Evolutionary conservation across 1,140 invertebrate species (phyloP).

Genomic region (Drosophila kepulauana): DNA sequence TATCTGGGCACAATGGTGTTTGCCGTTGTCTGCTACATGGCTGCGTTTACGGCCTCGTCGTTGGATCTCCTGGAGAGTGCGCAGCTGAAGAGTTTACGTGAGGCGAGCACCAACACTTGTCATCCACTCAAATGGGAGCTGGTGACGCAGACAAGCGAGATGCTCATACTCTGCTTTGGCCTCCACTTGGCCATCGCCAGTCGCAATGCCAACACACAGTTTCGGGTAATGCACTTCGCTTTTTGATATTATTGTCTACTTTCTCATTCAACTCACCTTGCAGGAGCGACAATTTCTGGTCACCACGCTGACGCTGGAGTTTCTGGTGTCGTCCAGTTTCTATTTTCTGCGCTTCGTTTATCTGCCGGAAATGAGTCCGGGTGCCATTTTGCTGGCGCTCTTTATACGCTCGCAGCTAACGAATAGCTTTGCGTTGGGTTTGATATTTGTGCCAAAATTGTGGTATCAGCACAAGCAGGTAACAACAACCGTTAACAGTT

Average conservation of each 20-base stretch:
- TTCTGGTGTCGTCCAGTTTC: conserved; percentile 89
- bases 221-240: conserved; percentile 86
- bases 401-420: conserved; percentile 92
- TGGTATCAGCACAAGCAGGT: conserved; percentile 91
- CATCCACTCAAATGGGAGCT: conserved; percentile 95
- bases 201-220: conserved; percentile 93
- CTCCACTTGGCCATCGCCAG: conserved; percentile 93
- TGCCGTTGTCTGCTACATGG: conserved; percentile 93
- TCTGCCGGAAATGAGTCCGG: conserved; percentile 88
- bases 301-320: conserved; percentile 91
- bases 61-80: conserved; percentile 87
- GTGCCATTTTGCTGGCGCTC: conserved; percentile 89
- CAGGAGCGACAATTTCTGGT: conserved; percentile 92
- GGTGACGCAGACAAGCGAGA: conserved; percentile 94
- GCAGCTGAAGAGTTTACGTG: conserved; percentile 84
- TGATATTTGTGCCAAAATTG: conserved; percentile 92
- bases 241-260: neutral
- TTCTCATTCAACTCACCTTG: neutral
- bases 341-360: conserved; percentile 89
- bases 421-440: conserved; percentile 90
- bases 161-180: conserved; percentile 92
- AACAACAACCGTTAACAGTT: conserved; percentile 46
- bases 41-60: conserved; percentile 92
- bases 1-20: conserved; percentile 91
- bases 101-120: conserved; percentile 88